Base-by-base conservation (phyloP, 2,797 vertebrate genomes). In the Vipera ursinii region DNA sequence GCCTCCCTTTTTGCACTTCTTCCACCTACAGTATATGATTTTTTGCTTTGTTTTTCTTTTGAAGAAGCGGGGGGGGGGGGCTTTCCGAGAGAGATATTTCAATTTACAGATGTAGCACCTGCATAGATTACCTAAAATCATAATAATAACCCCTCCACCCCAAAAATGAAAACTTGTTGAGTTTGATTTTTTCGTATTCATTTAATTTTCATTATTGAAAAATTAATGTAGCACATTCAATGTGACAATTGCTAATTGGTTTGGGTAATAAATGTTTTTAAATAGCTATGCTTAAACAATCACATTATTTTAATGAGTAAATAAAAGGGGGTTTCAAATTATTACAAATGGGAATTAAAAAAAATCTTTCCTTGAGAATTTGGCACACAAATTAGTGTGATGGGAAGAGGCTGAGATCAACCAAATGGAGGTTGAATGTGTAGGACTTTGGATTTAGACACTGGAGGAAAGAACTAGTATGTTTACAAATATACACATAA, bases 171-270 rank as follows among this genome's bases (percentile, higher is more conserved):
- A 82, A n/a, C 48, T 32, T 88, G 57, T 51, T 93, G 89, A 57
- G 63, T 93, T 88, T 82, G 57, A 61, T 86, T 82, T 85, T 69
- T 86, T 85, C 15, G 69, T 73, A 28, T 91, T 93, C 86, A 85
- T 93, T 93, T 88, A 85, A 85, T 93, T 91, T 91, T 93, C 88
- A 91, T 73, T 93, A 88, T 85, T 85, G 90, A 63, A 91, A 90
- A 93, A 91, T 91, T 91, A 93, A 88, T 91, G n/a, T 56, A 85
- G 89, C 57, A 85, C 69, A 88, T 91, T 91, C 90, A 93, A 17
- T 91, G 53, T 93, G 88, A 85, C 63, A 87, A 88, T 89, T 7
- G 7, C 57, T 88, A 88, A 93, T 93, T 91, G 44, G 57, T 91
- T 88, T 91, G 24, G 69, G 86, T 91, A 85, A 90, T 88, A 88